Percentiles rank a stretch among this genome's conserved stretches.
Conservation (phyloP, 1,140 invertebrate species). For the Drosophila tristis region DNA sequence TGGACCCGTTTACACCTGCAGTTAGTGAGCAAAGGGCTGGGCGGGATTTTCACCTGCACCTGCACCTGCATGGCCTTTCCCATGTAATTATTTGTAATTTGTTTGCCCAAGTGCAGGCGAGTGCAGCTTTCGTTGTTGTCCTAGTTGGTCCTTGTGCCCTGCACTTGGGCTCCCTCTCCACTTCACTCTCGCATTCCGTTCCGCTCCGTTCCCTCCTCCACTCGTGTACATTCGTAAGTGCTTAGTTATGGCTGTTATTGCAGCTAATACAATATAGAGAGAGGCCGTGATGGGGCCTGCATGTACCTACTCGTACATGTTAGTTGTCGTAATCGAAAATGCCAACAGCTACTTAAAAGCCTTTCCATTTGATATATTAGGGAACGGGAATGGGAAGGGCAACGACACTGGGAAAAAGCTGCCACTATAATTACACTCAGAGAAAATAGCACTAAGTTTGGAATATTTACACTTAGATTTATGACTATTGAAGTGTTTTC, state of each 20-base stretch:
- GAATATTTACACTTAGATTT: too few species aligned
- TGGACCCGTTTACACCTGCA: constrained; percentile 69
- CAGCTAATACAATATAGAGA: constrained; percentile 52
- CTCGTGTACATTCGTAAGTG: constrained; percentile 46
- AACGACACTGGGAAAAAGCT: not conserved
- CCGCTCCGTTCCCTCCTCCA: not conserved
- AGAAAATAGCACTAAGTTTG: too few species aligned
- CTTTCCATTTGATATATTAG: constrained; percentile 47
- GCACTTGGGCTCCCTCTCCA: too few species aligned
- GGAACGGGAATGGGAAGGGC: not conserved
- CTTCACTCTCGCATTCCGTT: not conserved
- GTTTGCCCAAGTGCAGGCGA: constrained; percentile 68
- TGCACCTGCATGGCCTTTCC: constrained; percentile 49
- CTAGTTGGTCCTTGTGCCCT: constrained; percentile 21
- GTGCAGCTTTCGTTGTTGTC: constrained; percentile 46
- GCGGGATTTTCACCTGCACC: constrained; percentile 6
- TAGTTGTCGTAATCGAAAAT: constrained; percentile 55
- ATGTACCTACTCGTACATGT: constrained; percentile 12
- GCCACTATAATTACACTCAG: not conserved
- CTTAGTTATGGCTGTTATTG: constrained; percentile 62
- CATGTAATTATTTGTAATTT: constrained; percentile 79
- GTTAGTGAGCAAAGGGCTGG: constrained; percentile 31
- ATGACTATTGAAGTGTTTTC: too few species aligned
- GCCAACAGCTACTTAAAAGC: constrained; percentile 59
- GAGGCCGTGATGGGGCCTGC: not conserved